Conservation (phyloP, 2,113 vertebrate genomes). For the Tapirus terrestris region DNA sequence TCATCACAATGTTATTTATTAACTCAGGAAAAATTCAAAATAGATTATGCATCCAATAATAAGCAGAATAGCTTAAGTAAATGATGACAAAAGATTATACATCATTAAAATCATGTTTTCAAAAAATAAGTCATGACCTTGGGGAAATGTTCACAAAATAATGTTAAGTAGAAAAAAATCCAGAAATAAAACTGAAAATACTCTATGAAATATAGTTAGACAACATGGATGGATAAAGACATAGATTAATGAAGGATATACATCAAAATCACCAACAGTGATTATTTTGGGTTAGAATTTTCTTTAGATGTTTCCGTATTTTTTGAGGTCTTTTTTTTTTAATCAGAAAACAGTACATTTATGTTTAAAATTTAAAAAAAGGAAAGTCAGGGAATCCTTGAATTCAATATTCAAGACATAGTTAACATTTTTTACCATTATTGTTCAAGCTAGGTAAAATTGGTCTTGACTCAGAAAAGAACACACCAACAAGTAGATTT, state of each 20-base stretch:
- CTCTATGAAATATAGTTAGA: neutral
- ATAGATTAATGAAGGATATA: neutral
- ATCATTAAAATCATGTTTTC: conserved; percentile 54
- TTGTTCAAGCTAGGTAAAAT: neutral
- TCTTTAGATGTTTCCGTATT: neutral
- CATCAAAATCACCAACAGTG: neutral
- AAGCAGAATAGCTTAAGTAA: neutral
- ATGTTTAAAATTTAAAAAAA: neutral
- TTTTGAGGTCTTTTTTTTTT: neutral
- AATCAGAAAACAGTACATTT: neutral
- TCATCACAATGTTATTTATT: neutral
- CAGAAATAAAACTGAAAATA: neutral
- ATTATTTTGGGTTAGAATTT: neutral
- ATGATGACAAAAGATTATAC: neutral
- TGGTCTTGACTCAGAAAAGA: neutral
- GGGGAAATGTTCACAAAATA: conserved; percentile 39
- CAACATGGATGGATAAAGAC: neutral
- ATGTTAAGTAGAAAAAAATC: neutral
- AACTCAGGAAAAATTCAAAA: conserved; percentile 15
- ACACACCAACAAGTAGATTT: neutral
- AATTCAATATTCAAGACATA: conserved; percentile 58
- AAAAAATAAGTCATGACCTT: conserved; percentile 30
- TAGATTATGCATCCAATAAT: neutral
- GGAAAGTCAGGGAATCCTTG: neutral
- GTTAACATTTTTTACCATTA: neutral